Evolutionary conservation across 1,140 invertebrate species (phyloP).

Genomic region (Helicoverpa armigera): DNA sequence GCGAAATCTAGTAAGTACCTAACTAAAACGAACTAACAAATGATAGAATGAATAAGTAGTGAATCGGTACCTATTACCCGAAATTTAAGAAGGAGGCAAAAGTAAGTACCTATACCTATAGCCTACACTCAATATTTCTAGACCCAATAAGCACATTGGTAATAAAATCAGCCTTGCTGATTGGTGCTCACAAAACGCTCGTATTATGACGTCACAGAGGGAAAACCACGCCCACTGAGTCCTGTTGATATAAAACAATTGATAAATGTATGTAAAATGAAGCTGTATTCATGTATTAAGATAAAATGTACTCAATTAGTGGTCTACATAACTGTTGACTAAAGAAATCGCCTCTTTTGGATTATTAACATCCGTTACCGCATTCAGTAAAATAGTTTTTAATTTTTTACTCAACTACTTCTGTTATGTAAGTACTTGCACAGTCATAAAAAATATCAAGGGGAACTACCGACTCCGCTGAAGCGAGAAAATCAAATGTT

Average conservation of each 20-base stretch:
- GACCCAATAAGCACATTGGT: no score
- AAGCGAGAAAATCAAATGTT: not conserved
- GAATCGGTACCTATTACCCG: no score
- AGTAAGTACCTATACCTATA: no score
- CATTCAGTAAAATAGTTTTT: no score
- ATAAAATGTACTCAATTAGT: not conserved
- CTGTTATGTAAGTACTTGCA: not conserved
- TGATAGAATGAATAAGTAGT: no score
- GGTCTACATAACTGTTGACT: no score
- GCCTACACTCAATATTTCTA: no score
- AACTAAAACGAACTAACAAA: no score
- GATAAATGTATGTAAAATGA: not conserved
- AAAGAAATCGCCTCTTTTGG: no score
- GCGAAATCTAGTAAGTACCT: no score
- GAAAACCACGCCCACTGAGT: constrained; percentile 27
- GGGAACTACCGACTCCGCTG: not conserved
- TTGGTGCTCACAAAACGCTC: not conserved
- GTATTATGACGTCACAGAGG: constrained; percentile 11
- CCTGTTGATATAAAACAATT: constrained; percentile 18
- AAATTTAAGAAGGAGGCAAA: no score
- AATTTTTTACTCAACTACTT: not conserved
- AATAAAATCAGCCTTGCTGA: not conserved
- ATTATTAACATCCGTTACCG: no score
- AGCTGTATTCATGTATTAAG: not conserved
- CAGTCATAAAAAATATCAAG: not conserved